A percentile compares a stretch with the other conserved stretches of the same genome.
Conservation (phyloP, 2,888 invertebrate species). For the Oligia latruncula region DNA sequence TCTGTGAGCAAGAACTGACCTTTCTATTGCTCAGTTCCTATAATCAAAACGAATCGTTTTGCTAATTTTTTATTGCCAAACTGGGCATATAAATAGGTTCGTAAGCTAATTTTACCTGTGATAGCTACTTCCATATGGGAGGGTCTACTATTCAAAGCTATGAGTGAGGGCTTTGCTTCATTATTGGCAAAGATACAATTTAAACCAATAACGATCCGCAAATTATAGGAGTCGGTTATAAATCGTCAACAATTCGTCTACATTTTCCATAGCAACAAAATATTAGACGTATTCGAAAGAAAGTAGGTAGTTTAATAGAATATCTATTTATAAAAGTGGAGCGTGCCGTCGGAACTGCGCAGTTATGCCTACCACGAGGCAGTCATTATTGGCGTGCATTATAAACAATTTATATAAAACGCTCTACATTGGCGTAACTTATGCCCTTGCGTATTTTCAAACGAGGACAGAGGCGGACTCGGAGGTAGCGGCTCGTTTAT, state of each 20-base stretch:
- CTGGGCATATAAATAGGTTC: too few relatives aligned
- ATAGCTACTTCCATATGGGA: too few relatives aligned
- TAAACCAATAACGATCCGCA: too few relatives aligned
- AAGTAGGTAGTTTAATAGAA: slow-evolving; percentile 8
- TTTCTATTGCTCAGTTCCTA: not conserved
- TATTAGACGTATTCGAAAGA: not conserved
- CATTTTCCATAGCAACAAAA: not conserved
- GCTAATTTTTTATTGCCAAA: too few relatives aligned
- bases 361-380: slow-evolving; percentile 42
- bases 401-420: slow-evolving; percentile 75
- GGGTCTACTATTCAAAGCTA: too few relatives aligned
- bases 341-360: slow-evolving; percentile 29
- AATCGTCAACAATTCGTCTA: not conserved
- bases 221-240: too few relatives aligned
- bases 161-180: too few relatives aligned
- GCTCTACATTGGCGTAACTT: slow-evolving; percentile 71
- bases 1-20: not conserved
- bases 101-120: too few relatives aligned
- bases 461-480: slow-evolving; percentile 64
- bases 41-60: not conserved
- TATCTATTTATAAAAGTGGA: slow-evolving; percentile 51
- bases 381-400: slow-evolving; percentile 59
- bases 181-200: too few relatives aligned
- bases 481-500: not conserved
- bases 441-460: slow-evolving; percentile 77